Evolutionary conservation across 2,797 vertebrate species (phyloP), one percentile per base, ranked within the genome.

Genomic region (Gorsachius magnificus): DNA sequence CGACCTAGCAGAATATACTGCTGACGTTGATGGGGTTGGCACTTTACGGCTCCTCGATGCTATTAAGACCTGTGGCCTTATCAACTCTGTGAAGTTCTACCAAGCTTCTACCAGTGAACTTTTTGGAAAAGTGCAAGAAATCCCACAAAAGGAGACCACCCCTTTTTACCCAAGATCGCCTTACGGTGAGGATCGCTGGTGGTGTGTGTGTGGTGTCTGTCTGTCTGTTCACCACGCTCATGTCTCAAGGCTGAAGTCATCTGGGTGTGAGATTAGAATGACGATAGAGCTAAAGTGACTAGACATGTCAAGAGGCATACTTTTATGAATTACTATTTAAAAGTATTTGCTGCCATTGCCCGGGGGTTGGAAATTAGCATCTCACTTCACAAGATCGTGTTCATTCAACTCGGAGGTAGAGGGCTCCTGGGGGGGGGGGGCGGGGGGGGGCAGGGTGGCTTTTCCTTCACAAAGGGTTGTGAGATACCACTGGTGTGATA

Each of bases 91-190:
- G 53, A 99, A 98, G 79, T 99, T 99, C 98, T 99, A 99, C 98
- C 99, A 99, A 98, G 99, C 99, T 79, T 99, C 99, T 80, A 99
- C 99, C 82, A 99, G 99, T 81, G 99, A 99, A 97, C 98, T 99
- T 68, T 99, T 98, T 56, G 99, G 99, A 90, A 99, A 99, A 98
- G 99, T 99, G 71, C 99, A 99, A 97, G 99, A 99, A 98, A 99
- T 99, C 94, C 99, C 99, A 0, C 99, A 99, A 96, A 99, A 98
- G 92, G 99, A 99, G 97, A 99, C 99, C 61, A 99, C 99, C 4
- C 99, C 99, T 74, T 99, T 99, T 97, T 99, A 99, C 96, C 99
- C 99, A 38, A 98, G 99, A 86, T 99, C 99, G 35, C 99, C 99
- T 87, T 99, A 99, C 0, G 99, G 99, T 99, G 97, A 98, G 95